Evolutionary conservation across 2,113 vertebrate species (phyloP).

Genomic region (Butorides virescens): DNA sequence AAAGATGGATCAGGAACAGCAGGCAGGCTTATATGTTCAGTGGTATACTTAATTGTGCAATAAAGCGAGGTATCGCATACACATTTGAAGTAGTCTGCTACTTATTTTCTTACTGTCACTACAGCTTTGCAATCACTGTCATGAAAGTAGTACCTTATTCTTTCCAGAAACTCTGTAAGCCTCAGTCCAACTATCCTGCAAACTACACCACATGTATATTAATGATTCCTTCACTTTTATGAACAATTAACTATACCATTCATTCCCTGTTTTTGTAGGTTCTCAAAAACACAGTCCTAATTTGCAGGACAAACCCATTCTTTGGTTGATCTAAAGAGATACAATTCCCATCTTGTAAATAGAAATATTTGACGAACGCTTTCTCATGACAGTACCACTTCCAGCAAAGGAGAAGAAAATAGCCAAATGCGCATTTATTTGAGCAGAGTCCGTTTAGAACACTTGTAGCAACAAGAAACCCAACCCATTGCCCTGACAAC

Average conservation of each 20-base stretch:
- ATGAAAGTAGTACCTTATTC: neutral
- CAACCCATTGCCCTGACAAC: neutral
- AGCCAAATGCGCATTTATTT: neutral
- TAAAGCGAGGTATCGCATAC: neutral
- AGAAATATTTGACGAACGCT: neutral
- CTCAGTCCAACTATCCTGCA: neutral
- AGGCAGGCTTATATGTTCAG: neutral
- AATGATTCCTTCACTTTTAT: neutral
- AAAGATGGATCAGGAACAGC: neutral
- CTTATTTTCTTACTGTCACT: neutral
- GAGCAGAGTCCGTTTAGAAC: neutral
- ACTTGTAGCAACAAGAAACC: neutral
- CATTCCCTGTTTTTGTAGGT: neutral
- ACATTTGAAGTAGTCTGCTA: neutral
- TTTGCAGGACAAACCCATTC: neutral
- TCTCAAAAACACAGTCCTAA: neutral
- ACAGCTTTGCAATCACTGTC: neutral
- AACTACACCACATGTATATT: neutral
- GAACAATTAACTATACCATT: neutral
- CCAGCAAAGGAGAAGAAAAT: neutral
- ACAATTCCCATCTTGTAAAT: neutral
- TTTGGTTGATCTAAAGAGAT: neutral
- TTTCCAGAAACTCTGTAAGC: neutral
- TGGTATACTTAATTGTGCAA: neutral
- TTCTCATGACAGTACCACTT: neutral